Evolutionary conservation across 1,140 invertebrate species (phyloP), one percentile per base, ranked within the genome.

Genomic region (Rhagoletis pomonella): DNA sequence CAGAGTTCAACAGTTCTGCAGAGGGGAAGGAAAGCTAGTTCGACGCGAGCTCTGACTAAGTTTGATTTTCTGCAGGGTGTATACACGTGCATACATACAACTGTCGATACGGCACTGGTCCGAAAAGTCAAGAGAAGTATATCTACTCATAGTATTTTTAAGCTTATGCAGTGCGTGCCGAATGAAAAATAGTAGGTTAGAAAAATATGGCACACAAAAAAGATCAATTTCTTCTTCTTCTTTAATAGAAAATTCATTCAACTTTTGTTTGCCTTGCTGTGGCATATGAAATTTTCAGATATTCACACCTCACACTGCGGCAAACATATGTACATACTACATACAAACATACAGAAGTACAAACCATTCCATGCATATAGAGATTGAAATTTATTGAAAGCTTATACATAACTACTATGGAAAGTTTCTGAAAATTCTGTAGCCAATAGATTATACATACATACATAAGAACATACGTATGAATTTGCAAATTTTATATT

Each of bases 271-370:
- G 67, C 65, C 9, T 12, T 44, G 42, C 67, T 73, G 42, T 73
- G 39, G 42, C 14, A 73, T 44, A 47, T 44, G 67, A 73, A 73
- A 73, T 73, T 73, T 47, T 44, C 67, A 73, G 44, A 67, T 67
- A 67, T 67, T 67, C 29, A 39, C 65, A 73, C 67, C 44, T 17
- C 12, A 2, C 42, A 44, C 42, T 17, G 42, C 42, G 44, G 67
- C 12, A 29, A 39, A 9, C 64, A 42, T 29, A 10, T 29, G 29
- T 67, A 39, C 29, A 67, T 29, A 3, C 64, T 29, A 3, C 64
- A 12, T 29, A 65, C 64, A 65, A 0, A 39, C 19, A 29, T 29
- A 29, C 29, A 29, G 1, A 29, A 29, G 29, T 0, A 1, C 29
- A 29, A 1, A 29, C 29, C 29, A 19, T 5, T 1, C 0, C 10